Conservation (phyloP, 1,140 invertebrate species). For the Aphaenogaster rudis region DNA sequence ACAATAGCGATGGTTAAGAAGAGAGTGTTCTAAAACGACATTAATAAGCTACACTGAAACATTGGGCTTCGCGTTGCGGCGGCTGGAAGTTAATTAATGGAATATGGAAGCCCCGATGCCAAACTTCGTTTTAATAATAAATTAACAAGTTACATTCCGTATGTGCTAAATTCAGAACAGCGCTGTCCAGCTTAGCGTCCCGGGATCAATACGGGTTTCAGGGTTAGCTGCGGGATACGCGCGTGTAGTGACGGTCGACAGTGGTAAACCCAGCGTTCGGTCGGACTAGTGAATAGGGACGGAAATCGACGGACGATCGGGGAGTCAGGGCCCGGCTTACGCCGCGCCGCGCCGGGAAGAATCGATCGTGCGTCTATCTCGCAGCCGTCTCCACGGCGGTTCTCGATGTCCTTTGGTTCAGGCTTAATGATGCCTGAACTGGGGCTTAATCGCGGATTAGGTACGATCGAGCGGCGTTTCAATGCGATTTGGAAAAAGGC, state of each 20-base stretch:
- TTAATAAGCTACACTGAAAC: not conserved
- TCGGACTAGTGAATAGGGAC: slow-evolving; percentile 60
- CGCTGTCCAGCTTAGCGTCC: slow-evolving; percentile 4
- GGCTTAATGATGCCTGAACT: slow-evolving; percentile 84
- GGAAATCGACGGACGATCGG: slow-evolving; percentile 68
- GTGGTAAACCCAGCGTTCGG: slow-evolving; percentile 77
- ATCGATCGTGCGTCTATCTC: slow-evolving; percentile 83
- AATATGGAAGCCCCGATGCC: not conserved
- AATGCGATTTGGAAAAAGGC: slow-evolving; percentile 79
- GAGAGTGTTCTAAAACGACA: not conserved
- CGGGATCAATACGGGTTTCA: slow-evolving; percentile 43
- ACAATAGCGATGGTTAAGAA: not conserved
- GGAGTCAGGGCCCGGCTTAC: slow-evolving; percentile 81
- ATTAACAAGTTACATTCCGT: not conserved
- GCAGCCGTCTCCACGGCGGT: slow-evolving; percentile 76
- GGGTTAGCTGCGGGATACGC: slow-evolving; percentile 32
- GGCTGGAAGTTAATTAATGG: not conserved
- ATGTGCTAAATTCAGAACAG: slow-evolving; percentile 48
- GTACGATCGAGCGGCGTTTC: slow-evolving; percentile 74
- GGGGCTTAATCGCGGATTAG: slow-evolving; percentile 85
- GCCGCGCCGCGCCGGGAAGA: slow-evolving; percentile 70
- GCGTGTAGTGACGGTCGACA: slow-evolving; percentile 46
- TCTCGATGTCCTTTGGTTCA: slow-evolving; percentile 84
- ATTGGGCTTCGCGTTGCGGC: not conserved
- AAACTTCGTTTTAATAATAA: not conserved